Conservation (phyloP, 64 coral and sea anemone genomes). For the Hydrozoanthus tunicans region DNA sequence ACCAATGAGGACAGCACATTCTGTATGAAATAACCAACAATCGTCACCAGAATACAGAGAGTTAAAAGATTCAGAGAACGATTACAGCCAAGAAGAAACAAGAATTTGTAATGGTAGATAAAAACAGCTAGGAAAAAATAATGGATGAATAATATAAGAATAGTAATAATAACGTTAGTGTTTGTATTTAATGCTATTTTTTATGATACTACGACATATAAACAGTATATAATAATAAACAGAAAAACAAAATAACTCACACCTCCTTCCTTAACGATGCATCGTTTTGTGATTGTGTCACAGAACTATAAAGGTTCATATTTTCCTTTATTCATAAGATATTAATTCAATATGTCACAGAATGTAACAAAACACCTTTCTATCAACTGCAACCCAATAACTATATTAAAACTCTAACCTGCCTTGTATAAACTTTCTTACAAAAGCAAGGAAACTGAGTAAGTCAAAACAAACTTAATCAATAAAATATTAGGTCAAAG, state of each 20-base stretch:
- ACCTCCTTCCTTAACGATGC: too few relatives aligned
- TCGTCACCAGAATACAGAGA: background rate
- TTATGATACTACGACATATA: background rate
- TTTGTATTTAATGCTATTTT: background rate
- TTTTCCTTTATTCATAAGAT: too few relatives aligned
- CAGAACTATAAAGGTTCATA: too few relatives aligned
- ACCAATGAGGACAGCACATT: slow-evolving; percentile 13
- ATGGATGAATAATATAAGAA: background rate
- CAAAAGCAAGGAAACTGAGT: too few relatives aligned
- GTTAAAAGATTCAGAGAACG: background rate
- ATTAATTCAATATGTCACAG: too few relatives aligned
- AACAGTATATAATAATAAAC: background rate
- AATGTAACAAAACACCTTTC: too few relatives aligned
- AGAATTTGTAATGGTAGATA: background rate
- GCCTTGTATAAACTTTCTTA: too few relatives aligned
- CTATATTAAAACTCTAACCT: too few relatives aligned
- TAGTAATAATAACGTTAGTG: background rate
- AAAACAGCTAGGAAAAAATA: background rate
- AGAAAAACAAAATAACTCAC: background rate
- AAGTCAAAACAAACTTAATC: too few relatives aligned
- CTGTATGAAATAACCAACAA: background rate
- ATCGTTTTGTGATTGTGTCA: too few relatives aligned
- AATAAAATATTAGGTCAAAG: too few relatives aligned
- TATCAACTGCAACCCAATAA: too few relatives aligned
- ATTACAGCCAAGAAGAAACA: background rate